These are phyloP conservation scores for Stenichneumon culpator DNA, from an alignment of 2,888 invertebrate species.

Conservation along the genomic window DNA sequence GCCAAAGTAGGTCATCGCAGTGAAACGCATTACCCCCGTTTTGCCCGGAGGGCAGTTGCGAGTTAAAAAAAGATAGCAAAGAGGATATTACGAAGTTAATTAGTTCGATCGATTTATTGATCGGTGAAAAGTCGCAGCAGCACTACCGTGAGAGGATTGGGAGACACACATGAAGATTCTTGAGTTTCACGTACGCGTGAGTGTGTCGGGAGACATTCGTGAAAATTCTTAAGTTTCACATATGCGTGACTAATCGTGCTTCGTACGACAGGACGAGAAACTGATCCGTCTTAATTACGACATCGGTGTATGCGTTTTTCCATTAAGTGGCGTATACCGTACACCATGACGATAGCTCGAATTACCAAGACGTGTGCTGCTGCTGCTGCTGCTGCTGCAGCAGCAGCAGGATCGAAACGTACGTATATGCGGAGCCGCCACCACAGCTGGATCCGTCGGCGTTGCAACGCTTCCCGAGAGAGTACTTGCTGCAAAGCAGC, in stretches of 20 bases:
- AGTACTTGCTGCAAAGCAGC: conserved; percentile 66
- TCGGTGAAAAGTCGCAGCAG: conserved; percentile 1
- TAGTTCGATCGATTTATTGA: conserved; percentile 5
- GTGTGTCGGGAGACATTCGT: not conserved
- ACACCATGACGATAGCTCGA: conserved; percentile 58
- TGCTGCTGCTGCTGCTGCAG: conserved; percentile 17
- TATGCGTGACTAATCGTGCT: conserved; percentile 57
- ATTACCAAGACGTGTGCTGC: conserved; percentile 60
- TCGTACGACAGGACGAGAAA: conserved; percentile 31
- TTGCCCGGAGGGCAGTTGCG: too few species aligned
- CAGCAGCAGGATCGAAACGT: conserved; percentile 23
- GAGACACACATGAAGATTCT: conserved; percentile 6
- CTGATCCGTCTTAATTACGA: conserved; percentile 65
- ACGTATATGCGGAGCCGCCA: conserved; percentile 42
- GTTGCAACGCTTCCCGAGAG: conserved; percentile 62
- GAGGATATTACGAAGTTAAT: not conserved
- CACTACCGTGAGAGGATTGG: not conserved
- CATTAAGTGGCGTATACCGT: conserved; percentile 35
- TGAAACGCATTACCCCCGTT: too few species aligned
- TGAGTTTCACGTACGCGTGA: conserved; percentile 4
- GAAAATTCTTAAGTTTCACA: conserved; percentile 33
- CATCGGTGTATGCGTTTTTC: conserved; percentile 59
- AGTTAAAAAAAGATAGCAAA: too few species aligned
- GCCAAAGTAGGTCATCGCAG: too few species aligned
- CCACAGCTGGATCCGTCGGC: conserved; percentile 64